These are phyloP conservation scores for Machimus atricapillus DNA, from an alignment of 2,888 invertebrate genomes.

Conservation along the genomic window DNA sequence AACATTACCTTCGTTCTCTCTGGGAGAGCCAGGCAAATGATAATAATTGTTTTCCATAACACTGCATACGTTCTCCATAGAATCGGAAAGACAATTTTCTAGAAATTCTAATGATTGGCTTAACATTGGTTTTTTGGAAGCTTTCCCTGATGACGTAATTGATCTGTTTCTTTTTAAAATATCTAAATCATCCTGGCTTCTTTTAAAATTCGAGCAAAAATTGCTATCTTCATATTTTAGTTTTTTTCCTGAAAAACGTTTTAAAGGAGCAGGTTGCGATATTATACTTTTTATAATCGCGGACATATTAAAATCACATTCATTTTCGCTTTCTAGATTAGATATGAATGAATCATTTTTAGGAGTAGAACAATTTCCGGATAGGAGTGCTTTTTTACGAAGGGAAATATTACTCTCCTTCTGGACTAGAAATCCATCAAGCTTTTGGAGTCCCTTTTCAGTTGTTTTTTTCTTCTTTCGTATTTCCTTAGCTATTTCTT, in stretches of 20 bases:
- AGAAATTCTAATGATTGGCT: neutral
- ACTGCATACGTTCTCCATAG: no score
- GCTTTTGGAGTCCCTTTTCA: conserved; percentile 54
- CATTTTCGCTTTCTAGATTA: conserved; percentile 56
- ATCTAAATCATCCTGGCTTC: conserved; percentile 52
- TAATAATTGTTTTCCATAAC: neutral
- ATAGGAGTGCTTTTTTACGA: neutral
- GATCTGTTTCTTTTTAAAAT: conserved; percentile 47
- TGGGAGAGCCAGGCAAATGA: neutral
- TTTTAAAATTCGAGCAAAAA: conserved; percentile 15
- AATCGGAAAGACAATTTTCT: neutral
- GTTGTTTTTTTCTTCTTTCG: conserved; percentile 56
- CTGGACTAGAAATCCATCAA: conserved; percentile 55
- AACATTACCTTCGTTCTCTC: conserved; percentile 48
- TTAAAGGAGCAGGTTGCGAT: conserved; percentile 51
- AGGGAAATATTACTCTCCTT: neutral
- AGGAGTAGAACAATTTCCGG: conserved; percentile 56
- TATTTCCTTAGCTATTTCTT: conserved; percentile 53
- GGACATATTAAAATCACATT: conserved; percentile 64
- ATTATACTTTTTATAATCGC: conserved; percentile 66
- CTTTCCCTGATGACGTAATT: neutral
- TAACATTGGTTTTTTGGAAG: conserved; percentile 20
- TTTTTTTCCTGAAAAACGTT: conserved; percentile 52
- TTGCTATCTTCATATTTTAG: conserved; percentile 53
- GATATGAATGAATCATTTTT: conserved; percentile 42